Evolutionary conservation across 2,113 vertebrate genomes (phyloP), one percentile per base, ranked within the genome.

Genomic region (Apteryx owenii): DNA sequence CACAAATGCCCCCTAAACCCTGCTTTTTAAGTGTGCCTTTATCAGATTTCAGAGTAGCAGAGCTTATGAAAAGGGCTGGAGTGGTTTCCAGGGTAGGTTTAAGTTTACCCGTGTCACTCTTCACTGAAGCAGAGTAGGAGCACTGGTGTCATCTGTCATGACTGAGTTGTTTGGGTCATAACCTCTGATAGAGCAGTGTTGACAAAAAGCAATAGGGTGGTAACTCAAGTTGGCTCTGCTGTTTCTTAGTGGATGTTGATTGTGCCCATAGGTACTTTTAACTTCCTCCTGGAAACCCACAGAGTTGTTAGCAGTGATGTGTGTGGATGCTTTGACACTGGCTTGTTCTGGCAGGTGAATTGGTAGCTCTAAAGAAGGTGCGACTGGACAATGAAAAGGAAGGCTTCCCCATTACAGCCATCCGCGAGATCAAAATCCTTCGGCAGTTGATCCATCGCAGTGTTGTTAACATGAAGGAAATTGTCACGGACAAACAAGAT

Each of bases 391-490:
- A 99, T 40, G 99, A 99, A 91, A 99, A 99, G 93, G 99, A 99
- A 85, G 99, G 99, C 8, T 99, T 99, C 94, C 99, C 99, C 95
- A 99, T 99, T 97, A 99, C 99, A 2, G 99, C 99, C 95, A 99
- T 99, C 92, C 98, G 99, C 17, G 99, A 99, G 97, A 99, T 99
- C 96, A 99, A 99, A 97, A 99, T 99, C 94, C 98, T 99, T 38
- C 98, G 99, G 83, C 99, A 99, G 96, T 98, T 99, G 89, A 99
- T 99, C 96, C 99, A 99, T 89, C 98, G 98, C 95, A 99, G 99
- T 22, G 99, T 99, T 13, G 99, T 99, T 95, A 99, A 99, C 98
- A 99, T 99, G 99, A 99, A 99, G 98, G 99, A 99, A 97, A 99
- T 99, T 2, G 99, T 99, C 97, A 99, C 99, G 0, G 99, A 99